Base-by-base conservation (phyloP, 2,113 vertebrate species). In the Aythya baeri region DNA sequence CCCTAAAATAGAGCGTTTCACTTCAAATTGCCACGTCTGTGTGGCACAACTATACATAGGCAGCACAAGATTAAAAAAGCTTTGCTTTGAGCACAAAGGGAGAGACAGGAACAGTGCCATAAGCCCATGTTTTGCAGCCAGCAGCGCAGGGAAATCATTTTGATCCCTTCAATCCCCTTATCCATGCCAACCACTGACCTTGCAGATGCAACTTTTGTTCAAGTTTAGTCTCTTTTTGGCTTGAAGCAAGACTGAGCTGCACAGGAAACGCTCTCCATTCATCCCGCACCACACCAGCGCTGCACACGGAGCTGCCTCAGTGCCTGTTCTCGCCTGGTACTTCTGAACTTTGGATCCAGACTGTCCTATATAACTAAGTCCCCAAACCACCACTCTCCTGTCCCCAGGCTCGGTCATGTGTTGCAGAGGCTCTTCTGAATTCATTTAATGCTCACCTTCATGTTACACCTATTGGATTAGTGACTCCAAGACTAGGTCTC, bases 161-260 rank as follows among this genome's bases (percentile, higher is more conserved):
- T 91, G 94, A 96, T 95, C 95, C 93, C 54, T 91, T 94, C 97
- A 94, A 96, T 97, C 93, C 93, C 91, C 94, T 96, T 93, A 97
- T 91, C 95, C 95, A 76, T 95, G 94, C 93, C 87, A 95, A 96
- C 87, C 80, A 91, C 85, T 91, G 89, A 88, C 92, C 86, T 92
- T 73, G 92, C 87, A 90, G 94, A 96, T 81, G 84, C 82, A 97
- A 96, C 89, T 96, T 95, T 94, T 97, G 92, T 92, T 94, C 87
- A 81, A 90, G 73, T 92, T 91, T 55, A 83, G 87, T 38, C 78
- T 50, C 49, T 96, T 92, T 95, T 70, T 85, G 95, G 92, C 95
- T 95, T 7, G 36, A 92, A 94, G 93, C 88, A 94, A 96, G 77
- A 16, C 46, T 75, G 75, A 63, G 65, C 80, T 79, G 84, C 83